Percentiles rank a stretch among this genome's conserved stretches.
These are phyloP conservation scores for Ia io DNA, from an alignment of 2,113 vertebrate species.

Conservation along the genomic window DNA sequence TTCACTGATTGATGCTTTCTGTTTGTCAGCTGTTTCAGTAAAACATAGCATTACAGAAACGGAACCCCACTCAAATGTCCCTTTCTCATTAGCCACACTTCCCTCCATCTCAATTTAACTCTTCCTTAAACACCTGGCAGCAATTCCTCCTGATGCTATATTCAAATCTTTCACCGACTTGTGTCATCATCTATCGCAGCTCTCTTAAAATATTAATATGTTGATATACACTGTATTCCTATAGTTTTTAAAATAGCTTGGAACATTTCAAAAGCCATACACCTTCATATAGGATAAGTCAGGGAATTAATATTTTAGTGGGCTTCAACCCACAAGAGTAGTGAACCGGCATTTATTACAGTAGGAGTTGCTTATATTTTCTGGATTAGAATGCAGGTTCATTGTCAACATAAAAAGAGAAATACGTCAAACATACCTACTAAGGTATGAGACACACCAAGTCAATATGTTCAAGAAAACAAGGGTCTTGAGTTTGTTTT, in stretches of 20 bases:
- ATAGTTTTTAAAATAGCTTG: not conserved
- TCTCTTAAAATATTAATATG: slow-evolving; percentile 45
- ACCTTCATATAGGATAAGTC: slow-evolving; percentile 1
- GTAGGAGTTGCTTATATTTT: slow-evolving; percentile 24
- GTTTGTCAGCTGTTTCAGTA: slow-evolving; percentile 20
- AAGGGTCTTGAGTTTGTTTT: slow-evolving; percentile 31
- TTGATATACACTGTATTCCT: not conserved
- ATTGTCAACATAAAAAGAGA: slow-evolving; percentile 34
- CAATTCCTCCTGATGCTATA: not conserved
- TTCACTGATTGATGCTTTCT: slow-evolving; percentile 13
- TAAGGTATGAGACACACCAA: slow-evolving; percentile 35
- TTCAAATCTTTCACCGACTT: slow-evolving; percentile 14
- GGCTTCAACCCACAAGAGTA: not conserved
- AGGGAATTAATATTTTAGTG: slow-evolving; percentile 29
- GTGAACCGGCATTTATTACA: not conserved
- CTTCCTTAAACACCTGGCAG: slow-evolving; percentile 6
- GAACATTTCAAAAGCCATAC: not conserved
- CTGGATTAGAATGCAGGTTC: slow-evolving; percentile 41
- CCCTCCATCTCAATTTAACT: slow-evolving; percentile 15
- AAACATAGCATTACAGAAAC: not conserved
- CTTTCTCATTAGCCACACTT: not conserved
- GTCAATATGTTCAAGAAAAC: slow-evolving; percentile 14
- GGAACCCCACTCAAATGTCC: not conserved
- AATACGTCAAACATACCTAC: slow-evolving; percentile 4
- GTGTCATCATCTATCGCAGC: not conserved